Evolutionary conservation across 2,888 invertebrate genomes (phyloP), one percentile per base, ranked within the genome.

Genomic region (Tetragonisca angustula): DNA sequence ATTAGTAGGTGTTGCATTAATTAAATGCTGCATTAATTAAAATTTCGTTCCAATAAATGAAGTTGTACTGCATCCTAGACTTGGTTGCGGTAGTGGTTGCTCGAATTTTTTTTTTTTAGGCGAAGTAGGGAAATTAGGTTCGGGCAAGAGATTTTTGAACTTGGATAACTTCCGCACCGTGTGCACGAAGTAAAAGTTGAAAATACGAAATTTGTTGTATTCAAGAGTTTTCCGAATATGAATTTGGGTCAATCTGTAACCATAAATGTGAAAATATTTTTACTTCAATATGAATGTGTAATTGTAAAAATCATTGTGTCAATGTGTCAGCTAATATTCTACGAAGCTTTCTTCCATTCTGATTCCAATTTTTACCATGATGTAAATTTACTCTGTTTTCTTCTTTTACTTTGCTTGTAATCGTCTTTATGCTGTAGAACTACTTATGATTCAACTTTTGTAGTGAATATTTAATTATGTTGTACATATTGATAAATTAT

Each of bases 111-210:
- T 61, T 43, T 21, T 21, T 15, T 19, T n/a, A 4, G 27, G 6
- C n/a, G 6, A 49, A 19, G 3, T 72, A 19, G 49, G 24, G 54
- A 75, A 56, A 56, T 67, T 65, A 17, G 36, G 17, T 27, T 52
- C 54, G 6, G n/a, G 1, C 36, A 36, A 65, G 54, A 54, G 65
- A 67, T 21, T n/a, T 61, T 54, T 24, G 32, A 0, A 43, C 43
- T 65, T 54, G 64, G 54, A 43, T 32, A 50, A 76, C 76, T 76
- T 76, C 76, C 76, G 56, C 17, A 5, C 2, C n/a, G 52, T n/a
- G n/a, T 3, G 50, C 59, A 2, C 19, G 6, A 68, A 76, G 76
- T 67, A 75, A 75, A 75, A 75, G 75, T 75, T 4, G 6, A 0
- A 9, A 6, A 15, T 36, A 64, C 27, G 74, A 74, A 43, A 43